Evolutionary conservation across 35 echinoderm and acorn worm genomes (phyloP).

Genomic region (Ophiothrix spiculata): DNA sequence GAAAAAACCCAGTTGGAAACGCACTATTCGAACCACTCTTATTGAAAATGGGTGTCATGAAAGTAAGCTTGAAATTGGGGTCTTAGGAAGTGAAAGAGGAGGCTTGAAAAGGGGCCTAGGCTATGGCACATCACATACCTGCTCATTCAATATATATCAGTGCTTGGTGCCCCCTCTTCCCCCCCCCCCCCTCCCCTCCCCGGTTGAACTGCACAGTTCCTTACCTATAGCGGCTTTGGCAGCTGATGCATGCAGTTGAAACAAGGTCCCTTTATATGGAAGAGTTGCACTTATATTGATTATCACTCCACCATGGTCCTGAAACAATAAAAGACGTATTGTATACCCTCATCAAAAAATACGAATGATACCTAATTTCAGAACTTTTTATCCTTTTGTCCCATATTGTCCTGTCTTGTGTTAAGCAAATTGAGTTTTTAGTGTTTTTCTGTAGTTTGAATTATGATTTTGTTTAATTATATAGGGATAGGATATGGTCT

Average conservation of each 20-base stretch:
- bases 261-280: slow-evolving; percentile 42
- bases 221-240: slow-evolving; percentile 96
- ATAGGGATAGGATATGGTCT: too few relatives aligned
- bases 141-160: neutral
- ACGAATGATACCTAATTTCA: too few relatives aligned
- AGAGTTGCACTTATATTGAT: slow-evolving; percentile 93
- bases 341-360: too few relatives aligned
- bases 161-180: neutral
- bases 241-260: slow-evolving; percentile 85
- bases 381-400: too few relatives aligned
- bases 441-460: too few relatives aligned
- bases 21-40: neutral
- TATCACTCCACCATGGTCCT: slow-evolving; percentile 91
- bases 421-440: too few relatives aligned
- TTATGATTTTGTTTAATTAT: too few relatives aligned
- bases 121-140: neutral
- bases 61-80: neutral
- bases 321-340: too few relatives aligned
- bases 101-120: too few relatives aligned
- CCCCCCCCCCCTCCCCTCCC: neutral
- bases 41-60: neutral
- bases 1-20: neutral
- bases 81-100: too few relatives aligned
- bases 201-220: neutral
- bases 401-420: too few relatives aligned